Evolutionary conservation across 2,797 vertebrate species (phyloP), one percentile per base, ranked within the genome.

Genomic region (Diglossa cyanea): DNA sequence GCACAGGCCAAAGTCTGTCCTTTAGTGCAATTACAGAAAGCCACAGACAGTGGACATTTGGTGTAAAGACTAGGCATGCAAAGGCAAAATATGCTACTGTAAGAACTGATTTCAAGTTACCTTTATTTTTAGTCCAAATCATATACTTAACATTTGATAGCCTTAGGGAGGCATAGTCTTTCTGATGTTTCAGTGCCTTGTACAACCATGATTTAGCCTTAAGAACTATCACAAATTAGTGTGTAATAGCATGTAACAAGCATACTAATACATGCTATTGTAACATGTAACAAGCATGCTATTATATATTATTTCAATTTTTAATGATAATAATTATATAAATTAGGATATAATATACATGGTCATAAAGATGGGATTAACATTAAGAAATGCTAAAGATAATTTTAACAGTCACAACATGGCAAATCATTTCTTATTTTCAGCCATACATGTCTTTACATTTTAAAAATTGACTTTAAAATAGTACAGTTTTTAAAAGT

Each of bases 1-100:
- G 50, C 40, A 51, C 35, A 71, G 85, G 21, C 50, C 47, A 75
- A 91, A 91, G 23, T 23, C 54, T 72, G 47, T 65, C 61, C 70
- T 91, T 86, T 44, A 78, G 45, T 51, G 50, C 39, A 93, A 92
- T 83, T 90, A 82, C 35, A 88, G 75, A 89, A 95, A 89, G 65
- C 57, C 81, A 92, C 77, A 76, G 75, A 66, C 18, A 75, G 71
- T 39, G n/a, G 63, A 84, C 33, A 31, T 76, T 74, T 86, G 71
- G 47, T 45, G 7, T 79, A 78, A 93, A 93, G 39, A 76, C 51
- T 70, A 87, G 48, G 44, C 68, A 91, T 16, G 70, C 31, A 37
- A 81, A 77, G 72, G 84, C 31, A 96, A 75, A 92, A 85, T 58
- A 60, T 8, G 50, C 76, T 40, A 63, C 17, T 50, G 19, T 31